Evolutionary conservation across 2,113 vertebrate genomes (phyloP), one percentile per base, ranked within the genome.

Genomic region (Thryonomys swinderianus): DNA sequence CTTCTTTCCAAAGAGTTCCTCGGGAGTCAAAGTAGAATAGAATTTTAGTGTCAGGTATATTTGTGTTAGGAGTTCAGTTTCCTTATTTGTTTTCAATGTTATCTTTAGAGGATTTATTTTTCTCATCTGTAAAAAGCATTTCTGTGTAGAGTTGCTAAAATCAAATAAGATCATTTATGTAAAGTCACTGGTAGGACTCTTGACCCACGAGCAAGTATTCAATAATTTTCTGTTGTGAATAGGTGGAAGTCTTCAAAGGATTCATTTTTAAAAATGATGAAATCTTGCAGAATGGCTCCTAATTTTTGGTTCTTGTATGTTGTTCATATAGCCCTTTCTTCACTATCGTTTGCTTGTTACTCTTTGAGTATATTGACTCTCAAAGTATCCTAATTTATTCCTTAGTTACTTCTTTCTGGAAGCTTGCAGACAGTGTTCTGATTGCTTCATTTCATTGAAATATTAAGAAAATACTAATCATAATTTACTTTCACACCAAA

Each of bases 401-500:
- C 79, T 30, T 57, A 88, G 37, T 57, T 84, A 78, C 20, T 79
- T 32, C 79, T 93, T 93, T 74, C 34, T 30, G 89, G 37, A 89
- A 91, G 20, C 42, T 95, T 88, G 32, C 74, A 74, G 89, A 89
- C 59, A 86, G 48, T 27, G 88, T 95, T 96, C 27, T 89, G 42
- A 88, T 64, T 85, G 21, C 78, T 86, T 67, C 13, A 42, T 74
- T 93, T 93, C 85, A 66, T 23, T 93, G 23, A 95, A 94, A 89
- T 95, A 80, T 76, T 94, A 90, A 74, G 40, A 85, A 96, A 94
- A 61, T 42, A 93, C 48, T 37, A 59, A 93, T 94, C 59, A 25
- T 86, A 89, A 93, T 95, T 86, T 91, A 84, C 34, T 61, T 80
- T 82, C 30, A 82, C 30, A 62, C 23, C 62, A 91, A 79, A 37